These are phyloP conservation scores for Ichneumoninae sp. DNA, from an alignment of 2,888 invertebrate species.

Conservation along the genomic window DNA sequence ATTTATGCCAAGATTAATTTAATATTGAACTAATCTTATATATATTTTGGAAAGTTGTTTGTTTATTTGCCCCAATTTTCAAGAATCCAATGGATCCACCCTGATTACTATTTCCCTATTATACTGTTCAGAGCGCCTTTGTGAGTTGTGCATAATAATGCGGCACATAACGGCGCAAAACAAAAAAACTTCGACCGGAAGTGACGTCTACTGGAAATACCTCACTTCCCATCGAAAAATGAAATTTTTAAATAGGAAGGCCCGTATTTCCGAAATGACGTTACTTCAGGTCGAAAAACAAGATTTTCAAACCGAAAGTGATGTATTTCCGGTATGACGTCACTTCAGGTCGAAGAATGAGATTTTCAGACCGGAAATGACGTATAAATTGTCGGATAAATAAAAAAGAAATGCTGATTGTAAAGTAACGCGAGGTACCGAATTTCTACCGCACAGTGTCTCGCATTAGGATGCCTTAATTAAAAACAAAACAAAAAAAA, in stretches of 20 bases:
- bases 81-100: not conserved
- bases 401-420: not conserved
- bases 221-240: too few species aligned
- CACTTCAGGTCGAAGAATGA: too few species aligned
- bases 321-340: too few species aligned
- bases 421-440: not conserved
- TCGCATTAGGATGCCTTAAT: slow-evolving; percentile 51
- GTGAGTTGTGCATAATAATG: too few species aligned
- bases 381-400: not conserved
- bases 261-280: too few species aligned
- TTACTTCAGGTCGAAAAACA: too few species aligned
- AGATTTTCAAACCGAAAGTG: too few species aligned
- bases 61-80: not conserved
- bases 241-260: too few species aligned
- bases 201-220: not conserved
- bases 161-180: not conserved
- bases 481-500: slow-evolving; percentile 5
- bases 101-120: too few species aligned
- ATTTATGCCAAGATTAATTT: slow-evolving; percentile 1
- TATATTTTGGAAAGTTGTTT: not conserved
- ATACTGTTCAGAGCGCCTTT: too few species aligned
- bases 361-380: too few species aligned
- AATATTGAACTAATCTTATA: not conserved
- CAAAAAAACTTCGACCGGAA: not conserved
- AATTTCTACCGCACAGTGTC: slow-evolving; percentile 15